A percentile compares a stretch with the other conserved stretches of the same genome.
phyloP scores from a whole-genome alignment of 37 sponge, comb jelly and placozoan species.

The Oopsacas minuta region DNA sequence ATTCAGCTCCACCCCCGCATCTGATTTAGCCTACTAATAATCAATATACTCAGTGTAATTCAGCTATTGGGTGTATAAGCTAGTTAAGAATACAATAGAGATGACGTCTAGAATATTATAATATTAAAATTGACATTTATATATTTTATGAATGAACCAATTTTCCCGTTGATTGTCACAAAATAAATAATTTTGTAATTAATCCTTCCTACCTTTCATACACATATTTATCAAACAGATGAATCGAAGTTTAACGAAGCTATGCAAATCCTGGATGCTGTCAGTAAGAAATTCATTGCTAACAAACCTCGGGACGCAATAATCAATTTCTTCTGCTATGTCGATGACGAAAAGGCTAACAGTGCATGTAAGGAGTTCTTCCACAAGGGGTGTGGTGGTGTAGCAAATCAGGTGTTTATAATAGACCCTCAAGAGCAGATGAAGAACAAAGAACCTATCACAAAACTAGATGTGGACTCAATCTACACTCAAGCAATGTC shows the following conservation, averaged over 20 bases:
- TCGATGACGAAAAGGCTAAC: neutral
- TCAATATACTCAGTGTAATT: too few relatives aligned
- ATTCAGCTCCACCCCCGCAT: too few relatives aligned
- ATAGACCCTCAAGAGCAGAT: constrained; percentile 3
- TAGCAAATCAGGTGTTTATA: neutral
- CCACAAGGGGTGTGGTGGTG: neutral
- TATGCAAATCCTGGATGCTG: neutral
- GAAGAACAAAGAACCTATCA: constrained; percentile 12
- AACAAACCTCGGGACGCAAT: neutral
- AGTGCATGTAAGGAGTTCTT: neutral
- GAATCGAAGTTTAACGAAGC: neutral
- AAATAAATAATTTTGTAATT: too few relatives aligned
- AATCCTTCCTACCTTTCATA: too few relatives aligned
- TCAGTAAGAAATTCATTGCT: neutral
- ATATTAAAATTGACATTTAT: too few relatives aligned
- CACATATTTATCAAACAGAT: too few relatives aligned
- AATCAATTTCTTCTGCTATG: constrained; percentile 8
- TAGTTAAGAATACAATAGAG: too few relatives aligned
- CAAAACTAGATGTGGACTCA: neutral
- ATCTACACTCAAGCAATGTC: neutral
- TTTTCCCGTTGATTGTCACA: too few relatives aligned
- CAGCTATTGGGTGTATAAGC: too few relatives aligned
- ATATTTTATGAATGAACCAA: too few relatives aligned
- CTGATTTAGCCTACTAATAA: too few relatives aligned
- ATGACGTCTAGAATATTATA: too few relatives aligned